Evolutionary conservation across 2,113 vertebrate genomes (phyloP), one percentile per base, ranked within the genome.

Genomic region (Mola mola): DNA sequence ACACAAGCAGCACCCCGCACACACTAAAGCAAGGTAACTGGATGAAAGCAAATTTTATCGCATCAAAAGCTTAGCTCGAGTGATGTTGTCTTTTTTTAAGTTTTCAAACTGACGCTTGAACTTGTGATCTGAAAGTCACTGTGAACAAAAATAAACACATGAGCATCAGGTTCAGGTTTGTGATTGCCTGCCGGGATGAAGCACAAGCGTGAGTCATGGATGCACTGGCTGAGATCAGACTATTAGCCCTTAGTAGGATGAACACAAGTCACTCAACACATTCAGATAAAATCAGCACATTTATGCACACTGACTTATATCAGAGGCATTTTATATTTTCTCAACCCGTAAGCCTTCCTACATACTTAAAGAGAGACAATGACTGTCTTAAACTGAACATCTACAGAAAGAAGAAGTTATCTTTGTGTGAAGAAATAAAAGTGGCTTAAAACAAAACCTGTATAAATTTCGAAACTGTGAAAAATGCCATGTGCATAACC

Each of bases 31-130:
- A 57, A 55, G 60, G 63, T 55, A 74, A 48, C 21, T 8, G 10
- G 43, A 65, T 38, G 47, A 75, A 52, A 62, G 53, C 59, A 49
- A 62, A 69, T 42, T 46, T 53, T 46, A 69, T n/a, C 50, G 41
- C 51, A 40, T 26, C 0, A 1, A 46, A 53, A 56, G 5, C 51
- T 31, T 9, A 48, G 11, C 19, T 56, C 1, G 42, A 52, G 53
- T 21, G 24, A n/a, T n/a, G n/a, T n/a, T n/a, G n/a, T n/a, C n/a
- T n/a, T n/a, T n/a, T n/a, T n/a, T n/a, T n/a, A n/a, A n/a, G n/a
- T n/a, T n/a, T n/a, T 33, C 10, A 4, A 42, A 28, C 22, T 21
- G 4, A 9, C 50, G 52, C n/a, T 58, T 44, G 29, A 73, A 74
- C 26, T 17, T 38, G 36, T 46, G 33, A 41, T 67, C 43, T 2